Base-by-base conservation (phyloP, 2,888 invertebrate species). In the Pristionchus entomophagus region DNA sequence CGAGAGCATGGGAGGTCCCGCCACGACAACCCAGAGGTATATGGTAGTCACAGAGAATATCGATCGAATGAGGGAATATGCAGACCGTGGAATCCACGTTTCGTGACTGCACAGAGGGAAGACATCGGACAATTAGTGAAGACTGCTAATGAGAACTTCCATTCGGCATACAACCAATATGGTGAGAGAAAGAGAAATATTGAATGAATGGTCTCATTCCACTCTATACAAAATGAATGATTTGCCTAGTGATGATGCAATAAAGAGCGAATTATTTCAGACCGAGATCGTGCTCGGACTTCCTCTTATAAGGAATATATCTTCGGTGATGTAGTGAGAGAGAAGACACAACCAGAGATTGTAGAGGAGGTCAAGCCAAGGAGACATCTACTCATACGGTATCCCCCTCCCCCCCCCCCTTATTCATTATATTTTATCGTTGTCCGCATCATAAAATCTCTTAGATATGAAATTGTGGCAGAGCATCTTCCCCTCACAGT, bases 401-500 rank as follows among this genome's bases (percentile, higher is more conserved):
- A 87, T 35, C 65, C 10, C 32, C 32, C 32, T 26, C 2, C 35
- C 22, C 35, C 6, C 32, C 19, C 19, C 19, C 65, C 17, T n/a
- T n/a, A n/a, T n/a, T n/a, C n/a, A n/a, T n/a, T n/a, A n/a, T n/a
- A n/a, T n/a, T n/a, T n/a, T n/a, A n/a, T n/a, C n/a, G n/a, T n/a
- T n/a, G n/a, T n/a, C n/a, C n/a, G n/a, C n/a, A n/a, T n/a, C n/a
- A n/a, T n/a, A n/a, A n/a, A n/a, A 17, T 65, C 35, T 65, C 65
- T 65, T 45, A 91, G 92, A 69, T 92, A 91, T 86, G 91, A 91
- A 32, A 78, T 91, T 4, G 87, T 92, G n/a, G 88, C 90, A 29
- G 89, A 91, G 56, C 88, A 89, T 85, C 86, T 92, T 65, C 90
- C 92, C 22, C 86, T 92, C 19, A 89, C 87, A 32, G 88, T 92